Evolutionary conservation across 2,888 invertebrate genomes (phyloP).

Genomic region (Drosophila pseudotakahashii): DNA sequence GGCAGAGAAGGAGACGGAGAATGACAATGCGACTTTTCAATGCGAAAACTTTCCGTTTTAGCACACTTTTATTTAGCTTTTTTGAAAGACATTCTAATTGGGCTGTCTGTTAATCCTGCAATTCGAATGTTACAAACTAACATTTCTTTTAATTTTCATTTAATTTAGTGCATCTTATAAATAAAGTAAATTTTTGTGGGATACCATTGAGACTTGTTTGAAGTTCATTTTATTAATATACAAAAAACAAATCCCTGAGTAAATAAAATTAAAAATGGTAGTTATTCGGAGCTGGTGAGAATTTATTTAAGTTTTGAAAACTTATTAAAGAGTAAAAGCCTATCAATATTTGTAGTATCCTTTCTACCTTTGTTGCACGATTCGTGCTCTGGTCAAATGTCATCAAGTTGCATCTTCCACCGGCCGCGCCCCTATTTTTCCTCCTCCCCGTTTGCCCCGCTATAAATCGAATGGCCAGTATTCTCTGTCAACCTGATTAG

Average conservation of each 20-base stretch:
- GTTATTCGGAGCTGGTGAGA: no score
- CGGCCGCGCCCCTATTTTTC: conserved; percentile 2
- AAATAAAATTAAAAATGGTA: no score
- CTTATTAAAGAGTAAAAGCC: no score
- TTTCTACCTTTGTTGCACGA: conserved; percentile 52
- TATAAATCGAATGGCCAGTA: conserved; percentile 18
- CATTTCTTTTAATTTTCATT: not conserved
- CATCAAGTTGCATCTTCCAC: conserved; percentile 53
- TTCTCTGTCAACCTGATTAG: conserved; percentile 67
- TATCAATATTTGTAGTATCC: not conserved
- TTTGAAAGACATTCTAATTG: not conserved
- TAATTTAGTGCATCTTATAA: not conserved
- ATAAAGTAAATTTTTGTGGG: not conserved
- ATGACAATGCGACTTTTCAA: not conserved
- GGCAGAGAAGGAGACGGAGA: conserved; percentile 4
- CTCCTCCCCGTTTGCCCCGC: not conserved
- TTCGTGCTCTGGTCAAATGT: conserved; percentile 47
- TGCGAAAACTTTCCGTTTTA: not conserved
- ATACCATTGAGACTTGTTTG: not conserved
- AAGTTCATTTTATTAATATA: not conserved
- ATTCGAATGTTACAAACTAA: no score
- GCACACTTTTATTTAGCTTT: not conserved
- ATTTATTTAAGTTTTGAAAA: no score
- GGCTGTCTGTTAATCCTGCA: not conserved
- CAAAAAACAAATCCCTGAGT: no score